A percentile compares a stretch with the other conserved stretches of the same genome.
Evolutionary conservation across 2,888 invertebrate species (phyloP).

Genomic region (Sepioteuthis lessoniana): DNA sequence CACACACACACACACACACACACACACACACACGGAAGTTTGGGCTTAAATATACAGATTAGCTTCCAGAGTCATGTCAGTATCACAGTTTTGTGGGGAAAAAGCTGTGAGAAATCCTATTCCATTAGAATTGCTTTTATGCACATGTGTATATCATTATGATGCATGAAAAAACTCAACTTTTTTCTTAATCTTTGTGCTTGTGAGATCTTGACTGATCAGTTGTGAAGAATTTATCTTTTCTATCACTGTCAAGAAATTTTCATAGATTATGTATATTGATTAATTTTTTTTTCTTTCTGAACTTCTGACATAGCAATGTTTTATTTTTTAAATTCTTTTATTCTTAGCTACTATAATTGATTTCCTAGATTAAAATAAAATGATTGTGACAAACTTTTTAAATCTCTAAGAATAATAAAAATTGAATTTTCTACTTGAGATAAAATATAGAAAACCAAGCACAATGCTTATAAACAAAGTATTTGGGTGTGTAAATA

Average conservation of each 20-base stretch:
- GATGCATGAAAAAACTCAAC: not conserved
- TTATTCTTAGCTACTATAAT: not conserved
- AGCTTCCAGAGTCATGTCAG: not conserved
- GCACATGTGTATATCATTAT: not conserved
- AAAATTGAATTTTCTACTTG: not conserved
- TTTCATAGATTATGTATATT: not conserved
- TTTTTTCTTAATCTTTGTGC: not conserved
- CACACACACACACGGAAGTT: not conserved
- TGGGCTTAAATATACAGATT: not conserved
- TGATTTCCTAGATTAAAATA: slow-evolving; percentile 33
- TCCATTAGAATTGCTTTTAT: not conserved
- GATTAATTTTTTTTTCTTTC: not conserved
- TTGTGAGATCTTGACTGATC: not conserved
- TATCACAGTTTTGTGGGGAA: not conserved
- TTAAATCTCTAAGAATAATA: not conserved
- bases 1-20: too few species aligned
- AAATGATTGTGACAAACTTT: not conserved
- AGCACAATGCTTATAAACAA: not conserved
- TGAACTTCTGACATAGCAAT: not conserved
- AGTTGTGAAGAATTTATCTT: slow-evolving; percentile 13
- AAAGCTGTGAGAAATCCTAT: not conserved
- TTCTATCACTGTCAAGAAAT: not conserved
- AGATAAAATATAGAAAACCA: not conserved
- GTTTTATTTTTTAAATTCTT: not conserved
- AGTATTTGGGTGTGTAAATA: not conserved